Percentiles rank a stretch among this genome's conserved stretches.
phyloP scores from a whole-genome alignment of 1,140 invertebrate species.

The Anoplophora glabripennis region DNA sequence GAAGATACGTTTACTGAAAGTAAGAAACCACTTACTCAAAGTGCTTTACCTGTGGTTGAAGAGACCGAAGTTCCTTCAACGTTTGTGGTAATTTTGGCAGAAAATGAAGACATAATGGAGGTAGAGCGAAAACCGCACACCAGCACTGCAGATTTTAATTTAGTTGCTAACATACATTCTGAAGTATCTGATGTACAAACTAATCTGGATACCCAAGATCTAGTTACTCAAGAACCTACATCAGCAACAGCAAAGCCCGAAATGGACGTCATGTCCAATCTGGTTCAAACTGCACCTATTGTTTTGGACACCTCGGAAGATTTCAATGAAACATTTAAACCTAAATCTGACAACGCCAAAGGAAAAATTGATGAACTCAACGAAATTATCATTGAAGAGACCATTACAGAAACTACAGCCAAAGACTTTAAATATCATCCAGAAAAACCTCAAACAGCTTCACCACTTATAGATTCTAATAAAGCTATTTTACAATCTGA shows the following conservation, averaged over 20 bases:
- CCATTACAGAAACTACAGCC: slow-evolving; percentile 50
- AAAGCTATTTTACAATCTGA: slow-evolving; percentile 36
- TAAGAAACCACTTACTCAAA: slow-evolving; percentile 28
- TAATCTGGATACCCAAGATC: slow-evolving; percentile 25
- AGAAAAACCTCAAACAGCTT: slow-evolving; percentile 44
- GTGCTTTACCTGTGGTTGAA: slow-evolving; percentile 41
- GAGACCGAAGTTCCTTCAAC: slow-evolving; percentile 42
- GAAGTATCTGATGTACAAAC: slow-evolving; percentile 50
- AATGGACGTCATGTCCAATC: slow-evolving; percentile 29
- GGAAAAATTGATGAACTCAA: slow-evolving; percentile 49
- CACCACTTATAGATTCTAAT: slow-evolving; percentile 35
- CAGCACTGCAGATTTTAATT: slow-evolving; percentile 36
- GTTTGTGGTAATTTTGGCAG: slow-evolving; percentile 40
- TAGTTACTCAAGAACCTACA: slow-evolving; percentile 25
- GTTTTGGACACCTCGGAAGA: slow-evolving; percentile 41
- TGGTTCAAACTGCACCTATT: slow-evolving; percentile 32
- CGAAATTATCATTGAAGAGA: slow-evolving; percentile 51
- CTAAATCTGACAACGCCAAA: slow-evolving; percentile 45
- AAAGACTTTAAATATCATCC: slow-evolving; percentile 35
- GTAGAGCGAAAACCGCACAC: slow-evolving; percentile 38
- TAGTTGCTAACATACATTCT: slow-evolving; percentile 42
- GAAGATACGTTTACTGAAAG: slow-evolving; percentile 37
- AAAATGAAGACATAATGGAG: slow-evolving; percentile 46
- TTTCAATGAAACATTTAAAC: slow-evolving; percentile 37
- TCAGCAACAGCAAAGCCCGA: slow-evolving; percentile 30